A percentile compares a stretch with the other conserved stretches of the same genome.
Conservation (phyloP, 2,797 vertebrate species). For the Manis pentadactyla region DNA sequence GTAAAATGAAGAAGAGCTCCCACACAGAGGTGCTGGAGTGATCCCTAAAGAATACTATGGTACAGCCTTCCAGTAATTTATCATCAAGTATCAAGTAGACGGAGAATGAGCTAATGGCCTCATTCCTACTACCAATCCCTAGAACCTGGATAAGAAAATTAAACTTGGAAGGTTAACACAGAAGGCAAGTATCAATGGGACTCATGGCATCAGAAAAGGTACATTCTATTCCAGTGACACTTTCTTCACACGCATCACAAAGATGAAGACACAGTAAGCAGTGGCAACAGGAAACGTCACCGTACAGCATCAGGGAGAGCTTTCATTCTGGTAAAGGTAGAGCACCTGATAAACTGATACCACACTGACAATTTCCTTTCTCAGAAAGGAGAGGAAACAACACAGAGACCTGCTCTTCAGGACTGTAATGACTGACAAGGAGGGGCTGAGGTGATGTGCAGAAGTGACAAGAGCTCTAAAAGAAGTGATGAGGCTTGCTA, state of each 20-base stretch:
- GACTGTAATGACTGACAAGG: background rate
- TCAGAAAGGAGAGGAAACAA: constrained; percentile 69
- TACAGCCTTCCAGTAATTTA: constrained; percentile 26
- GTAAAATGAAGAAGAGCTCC: background rate
- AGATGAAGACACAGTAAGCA: background rate
- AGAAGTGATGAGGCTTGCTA: background rate
- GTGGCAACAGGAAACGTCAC: background rate
- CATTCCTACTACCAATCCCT: constrained; percentile 16
- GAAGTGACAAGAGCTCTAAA: background rate
- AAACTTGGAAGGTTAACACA: constrained; percentile 24
- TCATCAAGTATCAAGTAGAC: constrained; percentile 31
- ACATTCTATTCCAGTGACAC: background rate
- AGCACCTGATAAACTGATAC: constrained; percentile 64
- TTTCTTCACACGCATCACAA: constrained; percentile 53
- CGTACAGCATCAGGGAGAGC: constrained; percentile 27
- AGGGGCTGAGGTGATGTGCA: background rate
- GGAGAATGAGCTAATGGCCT: constrained; percentile 3
- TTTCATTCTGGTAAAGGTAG: constrained; percentile 70
- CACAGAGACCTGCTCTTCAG: constrained; percentile 49
- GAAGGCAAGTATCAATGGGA: background rate
- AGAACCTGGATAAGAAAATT: constrained; percentile 39
- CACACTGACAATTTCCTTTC: constrained; percentile 66
- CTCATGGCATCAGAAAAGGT: background rate
- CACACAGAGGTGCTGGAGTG: background rate
- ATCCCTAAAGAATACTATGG: background rate